Base-by-base conservation (phyloP, 1,140 invertebrate species). In the Drosophila jambulina region DNA sequence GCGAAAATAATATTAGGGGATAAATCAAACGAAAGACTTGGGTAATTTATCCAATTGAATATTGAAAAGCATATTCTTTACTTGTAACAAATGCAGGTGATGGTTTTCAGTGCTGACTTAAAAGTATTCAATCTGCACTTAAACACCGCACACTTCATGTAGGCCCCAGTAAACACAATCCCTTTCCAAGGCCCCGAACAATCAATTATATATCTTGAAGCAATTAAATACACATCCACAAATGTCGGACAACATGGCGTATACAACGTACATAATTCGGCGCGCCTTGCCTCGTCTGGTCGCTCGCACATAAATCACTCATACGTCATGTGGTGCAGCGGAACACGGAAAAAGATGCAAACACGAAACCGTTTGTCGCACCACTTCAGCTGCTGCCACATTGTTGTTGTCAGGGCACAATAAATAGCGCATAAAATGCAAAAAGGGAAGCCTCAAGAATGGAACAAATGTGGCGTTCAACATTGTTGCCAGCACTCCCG, bases 261-360 rank as follows among this genome's bases (percentile, higher is more conserved):
- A 75, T 88, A 69, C 76, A 64, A 56, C 69, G 65, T 80, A 71
- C 80, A 78, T 78, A 78, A 83, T 88, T 75, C 9, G 61, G 40
- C 49, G 54, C 67, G 60, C 51, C 61, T 61, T 62, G 56, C 62
- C 67, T 56, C 63, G 48, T 42, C 36, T 58, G 53, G 59, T 25
- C 40, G 49, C 56, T 49, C 46, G 56, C 65, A 82, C 79, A 88
- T 80, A 88, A 88, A 88, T 88, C 84, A 88, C 80, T 88, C 80
- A 88, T 78, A 80, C 80, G 84, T 83, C 84, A 87, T 77, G 83
- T 74, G 78, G 82, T 87, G 78, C 78, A 79, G 62, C 32, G 25
- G 48, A 23, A 56, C 46, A 59, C 42, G 61, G 53, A 64, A 81
- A 67, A 72, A 67, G 45, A 68, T 25, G 54, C 65, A 75, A 82